Base-by-base conservation (phyloP, 2,113 vertebrate genomes). In the Neodontobutis hainanensis region DNA sequence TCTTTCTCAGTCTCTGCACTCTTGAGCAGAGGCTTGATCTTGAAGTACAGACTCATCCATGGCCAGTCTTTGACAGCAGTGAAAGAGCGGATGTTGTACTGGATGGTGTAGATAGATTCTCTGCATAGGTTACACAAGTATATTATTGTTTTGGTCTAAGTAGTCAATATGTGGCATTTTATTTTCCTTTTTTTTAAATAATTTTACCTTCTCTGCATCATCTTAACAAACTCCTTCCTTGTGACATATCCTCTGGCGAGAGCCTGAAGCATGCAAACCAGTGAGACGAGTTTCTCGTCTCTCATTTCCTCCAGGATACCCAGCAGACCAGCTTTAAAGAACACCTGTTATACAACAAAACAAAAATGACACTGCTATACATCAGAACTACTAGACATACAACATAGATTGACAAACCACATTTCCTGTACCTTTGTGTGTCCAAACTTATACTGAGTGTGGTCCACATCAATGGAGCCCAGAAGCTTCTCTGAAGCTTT, bases 281-380 rank as follows among this genome's bases (percentile, higher is more conserved):
- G 81, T 5, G 38, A 61, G 52, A 94, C 93, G 82, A 96, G 79
- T 73, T 95, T 96, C 0, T 97, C 96, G 87, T 96, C 94, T 68
- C 95, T 92, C 95, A 97, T 95, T 90, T 98, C 96, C 69, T 97
- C 96, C 73, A 98, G 92, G 10, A 91, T 90, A 60, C 95, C 96
- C 80, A 97, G 79, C 68, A 97, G 92, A 65, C 95, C 95, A 88
- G 95, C 96, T 94, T 97, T 97, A 91, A 98, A 98, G 92, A 98
- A 97, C 82, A 97, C 95, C 96, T 97, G 12, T 57, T 11, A 43
- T 61, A 14, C 12, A 36, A 9, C 62, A 8, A 38, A 35, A 11
- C 12, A 53, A 3, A 11, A 7, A 11, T 6, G 10, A 40, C 38
- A 8, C 8, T 12, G 7, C 7, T 12, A 2, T 8, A 4, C 8